phyloP scores from a whole-genome alignment of 2,797 vertebrate genomes.

The Sciurus carolinensis region DNA sequence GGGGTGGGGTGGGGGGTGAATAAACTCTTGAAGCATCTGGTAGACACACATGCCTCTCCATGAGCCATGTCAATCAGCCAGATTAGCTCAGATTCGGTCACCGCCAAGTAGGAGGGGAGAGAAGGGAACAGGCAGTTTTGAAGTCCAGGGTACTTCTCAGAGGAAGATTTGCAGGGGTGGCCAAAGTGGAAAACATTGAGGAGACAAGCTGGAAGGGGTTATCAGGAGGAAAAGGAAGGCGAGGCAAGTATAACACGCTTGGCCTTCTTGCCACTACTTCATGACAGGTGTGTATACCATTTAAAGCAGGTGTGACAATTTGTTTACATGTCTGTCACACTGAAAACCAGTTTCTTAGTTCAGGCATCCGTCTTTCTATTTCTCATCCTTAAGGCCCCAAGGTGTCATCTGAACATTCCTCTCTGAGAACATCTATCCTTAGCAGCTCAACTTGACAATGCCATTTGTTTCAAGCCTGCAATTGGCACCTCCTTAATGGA shows the following conservation, averaged over 20 bases:
- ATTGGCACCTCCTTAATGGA: constrained; percentile 95
- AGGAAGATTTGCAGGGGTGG: constrained; percentile 9
- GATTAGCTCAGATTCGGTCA: constrained; percentile 39
- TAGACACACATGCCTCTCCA: constrained; percentile 14
- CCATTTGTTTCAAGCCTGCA: background rate
- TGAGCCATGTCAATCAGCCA: background rate
- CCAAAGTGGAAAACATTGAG: background rate
- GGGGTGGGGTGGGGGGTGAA: background rate
- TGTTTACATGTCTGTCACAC: background rate
- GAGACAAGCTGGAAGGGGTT: background rate
- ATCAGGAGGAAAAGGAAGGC: background rate
- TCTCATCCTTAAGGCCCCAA: background rate
- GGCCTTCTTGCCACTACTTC: background rate
- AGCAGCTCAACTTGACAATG: background rate
- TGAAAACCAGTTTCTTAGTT: background rate
- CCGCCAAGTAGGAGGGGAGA: background rate
- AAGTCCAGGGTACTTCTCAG: background rate
- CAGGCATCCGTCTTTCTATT: background rate
- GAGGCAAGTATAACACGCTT: background rate
- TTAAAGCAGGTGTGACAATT: background rate
- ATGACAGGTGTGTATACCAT: background rate
- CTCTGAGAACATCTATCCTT: constrained; percentile 30
- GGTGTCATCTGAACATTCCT: background rate
- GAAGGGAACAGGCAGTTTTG: background rate
- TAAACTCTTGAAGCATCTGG: constrained; percentile 20